Percentiles rank a stretch among this genome's conserved stretches.
Conservation (phyloP, 2,113 vertebrate species). For the Sula dactylatra region DNA sequence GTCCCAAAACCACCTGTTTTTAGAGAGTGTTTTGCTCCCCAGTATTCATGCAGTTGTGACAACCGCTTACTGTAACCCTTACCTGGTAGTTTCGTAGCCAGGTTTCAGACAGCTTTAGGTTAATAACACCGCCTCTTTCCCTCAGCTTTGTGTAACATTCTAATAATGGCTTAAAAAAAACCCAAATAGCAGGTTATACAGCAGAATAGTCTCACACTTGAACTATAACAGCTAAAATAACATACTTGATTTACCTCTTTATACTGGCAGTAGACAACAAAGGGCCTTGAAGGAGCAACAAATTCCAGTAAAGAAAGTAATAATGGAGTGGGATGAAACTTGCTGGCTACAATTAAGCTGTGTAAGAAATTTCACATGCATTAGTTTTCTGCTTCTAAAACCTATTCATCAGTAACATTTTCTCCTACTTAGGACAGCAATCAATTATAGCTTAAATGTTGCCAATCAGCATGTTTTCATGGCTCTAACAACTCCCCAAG, state of each 20-base stretch:
- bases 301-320: constrained; percentile 86
- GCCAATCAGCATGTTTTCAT: neutral
- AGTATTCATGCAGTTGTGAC: neutral
- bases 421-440: neutral
- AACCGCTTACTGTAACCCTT: neutral
- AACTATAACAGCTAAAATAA: neutral
- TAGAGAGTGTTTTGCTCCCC: neutral
- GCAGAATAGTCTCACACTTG: neutral
- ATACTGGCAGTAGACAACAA: constrained; percentile 93
- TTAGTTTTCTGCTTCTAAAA: neutral
- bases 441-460: neutral
- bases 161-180: constrained; percentile 81
- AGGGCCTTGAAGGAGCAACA: constrained; percentile 92
- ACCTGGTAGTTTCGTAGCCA: constrained; percentile 98
- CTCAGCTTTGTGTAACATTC: constrained; percentile 94
- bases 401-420: neutral
- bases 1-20: fast-evolving
- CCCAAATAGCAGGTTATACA: neutral
- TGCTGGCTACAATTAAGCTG: constrained; percentile 92
- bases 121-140: constrained; percentile 87
- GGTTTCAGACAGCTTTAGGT: constrained; percentile 88
- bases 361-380: neutral
- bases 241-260: constrained; percentile 85
- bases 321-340: constrained; percentile 87
- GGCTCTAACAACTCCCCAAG: neutral